Evolutionary conservation across 2,113 vertebrate genomes (phyloP), one percentile per base, ranked within the genome.

Genomic region (Etheostoma spectabile): DNA sequence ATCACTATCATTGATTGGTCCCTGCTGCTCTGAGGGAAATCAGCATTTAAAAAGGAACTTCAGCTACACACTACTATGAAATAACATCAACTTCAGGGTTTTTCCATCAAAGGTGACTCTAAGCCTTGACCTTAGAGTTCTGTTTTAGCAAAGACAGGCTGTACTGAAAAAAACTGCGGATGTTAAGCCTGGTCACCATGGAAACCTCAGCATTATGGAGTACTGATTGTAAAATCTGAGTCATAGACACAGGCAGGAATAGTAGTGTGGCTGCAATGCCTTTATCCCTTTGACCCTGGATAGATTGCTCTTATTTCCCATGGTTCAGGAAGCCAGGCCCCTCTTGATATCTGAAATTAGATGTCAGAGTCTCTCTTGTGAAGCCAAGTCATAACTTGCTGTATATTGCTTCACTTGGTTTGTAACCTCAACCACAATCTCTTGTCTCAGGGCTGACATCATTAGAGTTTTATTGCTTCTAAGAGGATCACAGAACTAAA

Each of bases 241-340:
- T 48, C 45, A 33, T 73, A 61, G 59, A 76, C 61, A 64, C 30
- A 16, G 60, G 79, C 27, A 35, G 21, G 42, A 64, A 75, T 45
- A 46, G 46, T 19, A 61, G 11, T 69, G 51, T 11, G 11, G 16
- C 56, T 16, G 53, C 61, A 42, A 42, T 10, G 49, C 53, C 73
- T 74, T 77, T 48, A 75, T 83, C 74, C 76, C 79, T 88, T 82
- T 89, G 88, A 91, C 87, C 86, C 76, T 6, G 3, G 30, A 10
- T 35, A 85, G 75, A 92, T 88, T 88, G 85, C 74, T 90, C 89
- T 91, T 91, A 89, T 91, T 93, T 91, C 83, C 85, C 89, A 63
- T 24, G 88, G 82, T 83, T 87, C 82, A 55, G 21, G 8, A 80
- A 78, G 74, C 63, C 76, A 4, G 42, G 68, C 24, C 83, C 78